Evolutionary conservation across 2,888 invertebrate genomes (phyloP), one percentile per base, ranked within the genome.

Genomic region (Drosophila melanosoma): DNA sequence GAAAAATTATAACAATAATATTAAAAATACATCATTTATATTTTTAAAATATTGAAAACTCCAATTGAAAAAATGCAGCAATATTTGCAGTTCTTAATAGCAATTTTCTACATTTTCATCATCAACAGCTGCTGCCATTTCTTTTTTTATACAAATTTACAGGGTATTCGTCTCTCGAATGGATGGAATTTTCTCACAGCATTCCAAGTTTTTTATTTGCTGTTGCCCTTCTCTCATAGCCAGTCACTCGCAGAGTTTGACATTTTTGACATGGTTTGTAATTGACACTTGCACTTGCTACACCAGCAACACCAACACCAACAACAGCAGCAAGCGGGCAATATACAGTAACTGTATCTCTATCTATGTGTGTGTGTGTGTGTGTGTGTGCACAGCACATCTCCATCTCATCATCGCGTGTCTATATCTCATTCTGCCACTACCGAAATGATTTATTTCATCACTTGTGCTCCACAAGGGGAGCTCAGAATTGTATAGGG

Each of bases 261-360:
- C 91, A 91, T 83, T 91, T 91, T 91, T 92, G 89, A 91, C 91
- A 92, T 86, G 83, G 81, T 85, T 83, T 91, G 91, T 90, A 90
- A 91, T 88, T 91, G 91, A 92, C 92, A 91, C 89, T 81, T 85
- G 83, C 91, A 87, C 90, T 89, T 87, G 89, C 74, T 73, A 69
- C 77, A 85, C 49, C 70, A 64, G 23, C 60, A 64, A 17, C 74
- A 69, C 35, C 79, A 67, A 11, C 57, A 58, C 49, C 42, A 48
- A 7, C 58, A 59, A 26, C 56, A 70, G 26, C 48, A 53, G 23
- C 45, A 45, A 45, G 45, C 45, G 23, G 45, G 20, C 29, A 29
- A 51, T 38, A 35, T 58, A 60, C 53, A 63, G 38, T 69, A 60
- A 74, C 69, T 69, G 59, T 61, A 57, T 32, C 35, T 60, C 38